phyloP scores from a whole-genome alignment of 2,113 vertebrate genomes.

The Amphilophus citrinellus region DNA sequence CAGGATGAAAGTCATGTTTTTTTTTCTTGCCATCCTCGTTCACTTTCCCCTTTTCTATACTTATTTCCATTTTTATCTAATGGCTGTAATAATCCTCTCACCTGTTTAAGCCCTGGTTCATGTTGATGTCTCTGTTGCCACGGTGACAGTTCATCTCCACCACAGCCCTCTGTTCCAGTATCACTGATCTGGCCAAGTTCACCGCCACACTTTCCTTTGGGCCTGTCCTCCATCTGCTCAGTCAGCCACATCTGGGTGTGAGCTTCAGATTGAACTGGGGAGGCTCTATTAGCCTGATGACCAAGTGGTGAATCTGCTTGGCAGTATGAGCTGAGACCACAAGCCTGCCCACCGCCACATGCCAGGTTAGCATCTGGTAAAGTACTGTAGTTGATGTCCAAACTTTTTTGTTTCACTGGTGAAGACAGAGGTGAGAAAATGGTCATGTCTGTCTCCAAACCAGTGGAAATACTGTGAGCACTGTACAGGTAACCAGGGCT shows the following conservation, averaged over 20 bases:
- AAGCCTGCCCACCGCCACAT: constrained; percentile 14
- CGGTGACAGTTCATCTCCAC: constrained; percentile 55
- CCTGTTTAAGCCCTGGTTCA: constrained; percentile 84
- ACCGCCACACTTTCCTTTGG: constrained; percentile 13
- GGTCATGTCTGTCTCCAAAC: constrained; percentile 71
- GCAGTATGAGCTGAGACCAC: constrained; percentile 71
- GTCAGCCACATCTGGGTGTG: constrained; percentile 97
- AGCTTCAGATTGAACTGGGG: constrained; percentile 89
- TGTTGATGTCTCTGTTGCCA: constrained; percentile 83
- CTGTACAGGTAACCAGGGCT: constrained; percentile 86
- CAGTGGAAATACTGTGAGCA: constrained; percentile 52
- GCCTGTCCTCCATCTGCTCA: constrained; percentile 90
- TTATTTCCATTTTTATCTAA: background rate
- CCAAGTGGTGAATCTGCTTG: constrained; percentile 79
- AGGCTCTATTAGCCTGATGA: constrained; percentile 82
- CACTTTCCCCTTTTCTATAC: background rate
- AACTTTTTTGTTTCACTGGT: constrained; percentile 82
- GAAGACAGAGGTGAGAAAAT: constrained; percentile 78
- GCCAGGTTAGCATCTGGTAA: constrained; percentile 84
- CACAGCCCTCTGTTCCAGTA: constrained; percentile 3
- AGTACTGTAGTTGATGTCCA: constrained; percentile 89
- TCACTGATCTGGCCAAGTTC: background rate
- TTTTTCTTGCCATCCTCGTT: background rate
- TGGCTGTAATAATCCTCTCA: constrained; percentile 54
- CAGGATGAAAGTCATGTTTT: background rate